Base-by-base conservation (phyloP, 1,140 invertebrate species). In the Metopolophium dirhodum region DNA sequence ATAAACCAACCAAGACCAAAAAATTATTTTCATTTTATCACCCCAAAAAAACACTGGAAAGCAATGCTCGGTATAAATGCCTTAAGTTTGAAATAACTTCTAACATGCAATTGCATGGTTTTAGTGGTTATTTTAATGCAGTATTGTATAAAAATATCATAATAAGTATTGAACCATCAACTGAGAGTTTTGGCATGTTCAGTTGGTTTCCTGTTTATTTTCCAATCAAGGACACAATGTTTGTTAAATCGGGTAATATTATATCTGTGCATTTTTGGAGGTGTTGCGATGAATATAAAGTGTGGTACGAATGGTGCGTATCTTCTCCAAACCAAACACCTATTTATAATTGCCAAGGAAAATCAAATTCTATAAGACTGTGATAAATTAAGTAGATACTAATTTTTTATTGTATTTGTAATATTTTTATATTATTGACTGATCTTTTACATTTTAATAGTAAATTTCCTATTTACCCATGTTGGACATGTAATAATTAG, bases 201-300 rank as follows among this genome's bases (percentile, higher is more conserved):
- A 98, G 98, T 94, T 99, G 99, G 99, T 99, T 99, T 95, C 98
- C 99, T 22, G 98, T 99, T 91, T 98, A 98, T 94, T 99, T 99
- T 95, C 98, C 99, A 54, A 96, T 99, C 45, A 96, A 96, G 97
- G 96, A 97, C 89, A 97, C 98, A 30, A 94, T 99, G 85, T 96
- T 96, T 93, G 94, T 99, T 0, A 96, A 96, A 94, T 96, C 96
- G 88, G 97, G 96, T 57, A 96, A 98, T 88, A 95, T 95, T 91
- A 96, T 99, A 23, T 96, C 96, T 88, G 96, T 99, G 4, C 97
- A 98, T 94, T 99, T 99, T 95, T 99, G 98, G 98, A 96, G 99
- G 37, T 96, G 96, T 93, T 97, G 97, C 89, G 97, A 96, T 94
- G 95, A 96, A 23, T 96, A 97, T 93, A 97, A 98, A 95, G 98